Evolutionary conservation across 2,113 vertebrate species (phyloP), one percentile per base, ranked within the genome.

Genomic region (Climacteris rufus): DNA sequence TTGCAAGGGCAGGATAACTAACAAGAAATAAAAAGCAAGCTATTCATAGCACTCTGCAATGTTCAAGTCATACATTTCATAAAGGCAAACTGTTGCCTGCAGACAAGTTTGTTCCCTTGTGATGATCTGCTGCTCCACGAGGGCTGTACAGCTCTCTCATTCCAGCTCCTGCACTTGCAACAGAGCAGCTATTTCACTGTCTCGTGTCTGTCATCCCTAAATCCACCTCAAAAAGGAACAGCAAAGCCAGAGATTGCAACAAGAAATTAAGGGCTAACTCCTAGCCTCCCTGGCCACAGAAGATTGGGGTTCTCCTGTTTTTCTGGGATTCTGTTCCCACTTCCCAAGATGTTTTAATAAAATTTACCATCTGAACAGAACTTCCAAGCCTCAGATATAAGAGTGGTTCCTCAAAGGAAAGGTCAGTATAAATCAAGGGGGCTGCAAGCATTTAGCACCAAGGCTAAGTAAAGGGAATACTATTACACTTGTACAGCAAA

Each of bases 1-100:
- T 71, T 70, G 65, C 69, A 93, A 83, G 83, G 68, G 76, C 76
- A 89, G 80, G 64, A 93, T 56, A 94, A 90, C 76, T 21, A 92
- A 75, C 50, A 66, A 24, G 76, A 86, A 86, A 81, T 83, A 78
- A 90, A 94, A 93, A 87, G 12, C 47, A 81, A 81, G 61, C 91
- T 94, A 93, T 93, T 97, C 91, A 84, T 59, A 78, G 80, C 31
- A 31, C 16, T 20, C 64, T 10, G 39, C 68, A 56, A 70, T 24
- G 30, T 20, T 80, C 14, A 12, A 92, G 80, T 90, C 92, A 70
- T 31, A 52, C 8, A 3, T 33, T 92, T 93, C 68, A 47, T 65
- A 93, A 61, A 93, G 92, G 83, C 92, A 69, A 94, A 78, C 52
- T 83, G 64, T 47, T 90, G 83, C 89, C 93, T 81, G 91, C 89